Evolutionary conservation across 2,888 invertebrate genomes (phyloP).

Genomic region (Dromius quadrimaculatus): DNA sequence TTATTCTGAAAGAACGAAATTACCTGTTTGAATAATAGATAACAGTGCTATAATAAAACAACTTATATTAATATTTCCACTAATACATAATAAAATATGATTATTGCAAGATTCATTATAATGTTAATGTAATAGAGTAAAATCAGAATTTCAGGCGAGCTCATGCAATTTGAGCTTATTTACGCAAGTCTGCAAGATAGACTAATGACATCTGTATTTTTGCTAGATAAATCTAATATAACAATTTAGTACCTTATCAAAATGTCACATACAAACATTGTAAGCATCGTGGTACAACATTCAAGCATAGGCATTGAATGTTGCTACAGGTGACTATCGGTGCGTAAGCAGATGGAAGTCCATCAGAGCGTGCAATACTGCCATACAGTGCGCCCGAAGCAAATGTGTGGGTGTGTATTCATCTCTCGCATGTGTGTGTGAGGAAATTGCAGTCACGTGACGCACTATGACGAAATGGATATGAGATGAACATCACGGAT

Average conservation of each 20-base stretch:
- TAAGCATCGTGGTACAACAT: too few relatives aligned
- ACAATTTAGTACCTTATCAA: too few relatives aligned
- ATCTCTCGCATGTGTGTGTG: slow-evolving; percentile 4
- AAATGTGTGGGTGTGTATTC: neutral
- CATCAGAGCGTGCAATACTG: slow-evolving; percentile 42
- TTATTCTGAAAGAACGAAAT: slow-evolving; percentile 11
- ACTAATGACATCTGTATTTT: too few relatives aligned
- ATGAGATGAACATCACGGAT: slow-evolving; percentile 51
- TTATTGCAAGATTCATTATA: too few relatives aligned
- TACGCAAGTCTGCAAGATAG: too few relatives aligned
- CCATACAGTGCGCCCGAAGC: slow-evolving; percentile 17
- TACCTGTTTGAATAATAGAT: slow-evolving; percentile 45
- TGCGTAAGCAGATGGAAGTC: slow-evolving; percentile 46
- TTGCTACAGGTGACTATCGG: slow-evolving; percentile 37
- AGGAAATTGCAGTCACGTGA: slow-evolving; percentile 51
- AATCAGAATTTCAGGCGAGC: too few relatives aligned
- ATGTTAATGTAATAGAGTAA: too few relatives aligned
- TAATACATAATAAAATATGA: too few relatives aligned
- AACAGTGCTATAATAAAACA: slow-evolving; percentile 48
- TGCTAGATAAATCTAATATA: too few relatives aligned
- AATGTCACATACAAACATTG: neutral
- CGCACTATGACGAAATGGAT: slow-evolving; percentile 39
- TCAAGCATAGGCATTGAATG: too few relatives aligned
- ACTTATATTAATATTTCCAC: slow-evolving; percentile 21
- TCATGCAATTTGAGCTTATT: too few relatives aligned